These are phyloP conservation scores for Drosophila mettleri DNA, from an alignment of 2,888 invertebrate genomes.

Conservation along the genomic window DNA sequence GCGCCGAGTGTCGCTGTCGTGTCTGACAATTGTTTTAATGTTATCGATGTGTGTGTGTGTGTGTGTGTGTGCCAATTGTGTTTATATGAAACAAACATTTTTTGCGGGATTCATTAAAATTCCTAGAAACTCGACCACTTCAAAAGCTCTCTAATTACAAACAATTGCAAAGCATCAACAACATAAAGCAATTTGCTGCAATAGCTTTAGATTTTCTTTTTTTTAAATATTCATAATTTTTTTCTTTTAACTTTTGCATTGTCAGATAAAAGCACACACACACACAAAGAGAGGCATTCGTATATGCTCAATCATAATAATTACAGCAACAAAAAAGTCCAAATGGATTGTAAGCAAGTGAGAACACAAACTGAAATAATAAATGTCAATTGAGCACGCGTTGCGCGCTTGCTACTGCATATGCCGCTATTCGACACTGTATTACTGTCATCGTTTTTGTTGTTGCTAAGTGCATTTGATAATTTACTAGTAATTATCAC, in stretches of 20 bases:
- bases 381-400: slow-evolving; percentile 73
- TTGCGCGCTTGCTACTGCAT: slow-evolving; percentile 17
- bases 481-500: slow-evolving; percentile 78
- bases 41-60: slow-evolving; percentile 23
- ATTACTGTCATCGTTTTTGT: slow-evolving; percentile 38
- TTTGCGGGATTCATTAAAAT: slow-evolving; percentile 54
- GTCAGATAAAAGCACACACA: slow-evolving; percentile 33
- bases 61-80: slow-evolving; percentile 42
- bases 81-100: slow-evolving; percentile 53
- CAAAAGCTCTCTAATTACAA: slow-evolving; percentile 61
- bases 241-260: slow-evolving; percentile 38
- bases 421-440: slow-evolving; percentile 17
- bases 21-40: slow-evolving; percentile 47
- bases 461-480: slow-evolving; percentile 72
- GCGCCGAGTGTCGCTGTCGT: slow-evolving; percentile 48
- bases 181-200: slow-evolving; percentile 37
- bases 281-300: not conserved
- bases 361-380: slow-evolving; percentile 50
- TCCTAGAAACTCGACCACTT: slow-evolving; percentile 59
- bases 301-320: slow-evolving; percentile 54
- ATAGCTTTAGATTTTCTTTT: slow-evolving; percentile 28
- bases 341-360: slow-evolving; percentile 26
- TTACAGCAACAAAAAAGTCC: slow-evolving; percentile 41
- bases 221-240: slow-evolving; percentile 29
- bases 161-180: slow-evolving; percentile 55